phyloP scores from a whole-genome alignment of 2,888 invertebrate genomes.

The Oxytorus armatus region DNA sequence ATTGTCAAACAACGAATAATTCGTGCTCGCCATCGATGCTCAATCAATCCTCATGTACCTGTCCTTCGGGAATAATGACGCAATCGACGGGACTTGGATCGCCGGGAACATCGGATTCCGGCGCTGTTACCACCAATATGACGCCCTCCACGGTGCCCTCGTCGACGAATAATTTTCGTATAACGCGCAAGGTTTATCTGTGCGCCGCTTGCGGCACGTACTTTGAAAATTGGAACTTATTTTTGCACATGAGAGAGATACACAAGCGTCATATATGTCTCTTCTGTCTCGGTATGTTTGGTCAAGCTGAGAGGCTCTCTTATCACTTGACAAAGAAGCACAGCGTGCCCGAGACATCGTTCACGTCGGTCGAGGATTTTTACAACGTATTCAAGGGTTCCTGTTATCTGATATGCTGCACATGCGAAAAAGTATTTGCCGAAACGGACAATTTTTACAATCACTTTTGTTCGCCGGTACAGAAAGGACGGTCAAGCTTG shows the following conservation, averaged over 20 bases:
- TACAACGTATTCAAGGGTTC: constrained; percentile 88
- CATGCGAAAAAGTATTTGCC: constrained; percentile 91
- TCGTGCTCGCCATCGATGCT: constrained; percentile 89
- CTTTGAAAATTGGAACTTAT: constrained; percentile 94
- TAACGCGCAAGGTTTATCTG: constrained; percentile 91
- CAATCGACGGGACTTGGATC: constrained; percentile 64
- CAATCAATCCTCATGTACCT: constrained; percentile 89
- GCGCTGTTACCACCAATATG: constrained; percentile 1
- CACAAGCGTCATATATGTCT: constrained; percentile 93
- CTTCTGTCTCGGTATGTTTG: constrained; percentile 93
- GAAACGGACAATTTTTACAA: constrained; percentile 91
- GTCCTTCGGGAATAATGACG: constrained; percentile 83
- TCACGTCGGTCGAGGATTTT: constrained; percentile 89
- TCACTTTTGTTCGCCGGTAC: constrained; percentile 87
- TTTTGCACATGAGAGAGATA: constrained; percentile 93
- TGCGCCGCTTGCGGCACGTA: constrained; percentile 94
- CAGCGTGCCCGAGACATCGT: constrained; percentile 90
- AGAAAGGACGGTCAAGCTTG: constrained; percentile 38
- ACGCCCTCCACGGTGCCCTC: constrained; percentile 52
- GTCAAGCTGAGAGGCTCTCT: constrained; percentile 91
- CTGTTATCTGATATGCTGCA: constrained; percentile 92
- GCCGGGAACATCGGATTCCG: constrained; percentile 84
- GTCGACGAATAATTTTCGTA: constrained; percentile 86
- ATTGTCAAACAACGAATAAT: constrained; percentile 88
- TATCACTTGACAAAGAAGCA: constrained; percentile 92